Conservation (phyloP, 1,140 invertebrate species). For the Zaprionus lachaisei region DNA sequence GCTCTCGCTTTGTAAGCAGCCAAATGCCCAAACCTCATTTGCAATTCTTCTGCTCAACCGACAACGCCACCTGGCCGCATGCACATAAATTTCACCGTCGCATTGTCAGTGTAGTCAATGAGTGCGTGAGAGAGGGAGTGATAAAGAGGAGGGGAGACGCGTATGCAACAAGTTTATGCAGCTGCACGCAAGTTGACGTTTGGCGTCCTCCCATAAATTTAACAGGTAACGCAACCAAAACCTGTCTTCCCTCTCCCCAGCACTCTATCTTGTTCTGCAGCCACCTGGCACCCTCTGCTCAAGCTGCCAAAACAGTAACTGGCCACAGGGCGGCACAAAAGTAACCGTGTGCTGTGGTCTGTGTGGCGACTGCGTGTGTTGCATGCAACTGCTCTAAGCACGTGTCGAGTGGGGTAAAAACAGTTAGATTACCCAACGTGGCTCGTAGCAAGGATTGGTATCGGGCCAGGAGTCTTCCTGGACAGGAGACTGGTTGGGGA, state of each 20-base stretch:
- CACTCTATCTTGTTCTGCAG: neutral
- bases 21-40: constrained; percentile 1
- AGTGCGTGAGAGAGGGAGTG: neutral
- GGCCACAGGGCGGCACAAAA: constrained; percentile 22
- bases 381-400: constrained; percentile 57
- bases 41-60: constrained; percentile 6
- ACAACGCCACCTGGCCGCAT: constrained; percentile 9
- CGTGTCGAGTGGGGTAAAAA: constrained; percentile 78
- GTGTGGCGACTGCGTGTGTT: neutral
- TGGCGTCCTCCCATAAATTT: constrained; percentile 64
- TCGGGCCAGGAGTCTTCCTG: neutral
- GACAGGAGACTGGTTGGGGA: neutral
- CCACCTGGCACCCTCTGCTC: constrained; percentile 12
- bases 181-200: constrained; percentile 64
- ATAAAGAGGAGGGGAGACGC: neutral
- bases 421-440: constrained; percentile 72
- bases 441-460: neutral
- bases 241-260: neutral
- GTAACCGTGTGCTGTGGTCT: neutral
- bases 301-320: constrained; percentile 62
- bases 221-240: constrained; percentile 34
- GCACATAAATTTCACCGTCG: constrained; percentile 25
- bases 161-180: constrained; percentile 79
- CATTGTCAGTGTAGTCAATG: constrained; percentile 13
- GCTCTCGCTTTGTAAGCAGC: neutral